Evolutionary conservation across 2,113 vertebrate species (phyloP), one percentile per base, ranked within the genome.

Genomic region (Galbula dea): DNA sequence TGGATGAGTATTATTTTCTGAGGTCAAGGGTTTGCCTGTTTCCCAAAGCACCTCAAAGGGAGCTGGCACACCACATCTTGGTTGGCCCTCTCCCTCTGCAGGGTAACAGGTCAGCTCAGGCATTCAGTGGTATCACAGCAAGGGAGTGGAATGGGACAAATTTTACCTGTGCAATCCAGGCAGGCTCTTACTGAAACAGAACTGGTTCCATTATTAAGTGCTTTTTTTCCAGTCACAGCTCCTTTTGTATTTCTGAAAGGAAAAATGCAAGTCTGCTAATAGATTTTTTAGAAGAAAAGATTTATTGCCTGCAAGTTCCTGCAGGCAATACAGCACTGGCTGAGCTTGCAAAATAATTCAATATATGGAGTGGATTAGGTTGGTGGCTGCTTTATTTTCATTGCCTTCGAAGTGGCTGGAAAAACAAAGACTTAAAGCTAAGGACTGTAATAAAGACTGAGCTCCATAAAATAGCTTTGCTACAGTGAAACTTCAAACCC

Each of bases 111-210:
- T 63, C 83, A 71, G 72, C 51, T 81, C 32, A 39, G 26, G 27
- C 1, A 1, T 39, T 36, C 7, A 7, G 27, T 39, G n/a, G 19
- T n/a, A 12, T n/a, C 2, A 2, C 0, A 2, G 10, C 0, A 0
- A 78, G 17, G 32, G 32, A 73, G 12, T 27, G 6, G 17, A 86
- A 45, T 13, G 19, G 49, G 15, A 54, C 17, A 41, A 1, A 27
- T 79, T 54, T 61, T 73, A 61, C 74, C 63, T 48, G 26, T 66
- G 41, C 29, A 39, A 29, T 51, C 26, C 62, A 68, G 66, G 14
- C 27, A 41, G 49, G 45, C 20, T 75, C 16, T 75, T 74, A 63
- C 10, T 0, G 0, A 23, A 77, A 27, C 21, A 73, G n/a, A 69
- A 89, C 55, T 20, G 4, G 5, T 77, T 69, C 39, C 41, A 80